A percentile compares a stretch with the other conserved stretches of the same genome.
These are phyloP conservation scores for Temnothorax ravouxi DNA, from an alignment of 2,888 invertebrate species.

Conservation along the genomic window DNA sequence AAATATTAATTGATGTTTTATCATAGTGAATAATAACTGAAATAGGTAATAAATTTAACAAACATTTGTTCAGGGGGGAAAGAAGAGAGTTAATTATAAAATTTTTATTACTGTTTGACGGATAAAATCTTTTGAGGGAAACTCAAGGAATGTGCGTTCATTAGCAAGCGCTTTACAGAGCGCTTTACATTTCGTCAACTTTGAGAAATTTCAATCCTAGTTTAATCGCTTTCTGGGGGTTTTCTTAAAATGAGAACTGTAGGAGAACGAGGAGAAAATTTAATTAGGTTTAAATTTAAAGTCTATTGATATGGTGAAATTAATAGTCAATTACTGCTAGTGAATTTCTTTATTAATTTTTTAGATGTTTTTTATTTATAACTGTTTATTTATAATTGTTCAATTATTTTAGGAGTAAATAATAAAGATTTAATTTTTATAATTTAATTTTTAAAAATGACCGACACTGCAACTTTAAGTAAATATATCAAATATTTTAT, in stretches of 20 bases:
- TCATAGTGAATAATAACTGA: neutral
- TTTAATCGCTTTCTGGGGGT: slow-evolving; percentile 20
- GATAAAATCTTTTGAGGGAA: neutral
- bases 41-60: neutral
- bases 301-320: neutral
- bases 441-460: neutral
- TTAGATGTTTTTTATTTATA: neutral
- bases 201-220: slow-evolving; percentile 30
- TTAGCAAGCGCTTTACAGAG: slow-evolving; percentile 26
- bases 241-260: neutral
- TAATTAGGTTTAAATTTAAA: slow-evolving; percentile 3
- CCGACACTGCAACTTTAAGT: neutral
- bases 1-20: neutral
- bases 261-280: slow-evolving; percentile 5
- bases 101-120: neutral
- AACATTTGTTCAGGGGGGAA: neutral
- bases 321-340: neutral
- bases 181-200: slow-evolving; percentile 2
- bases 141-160: neutral
- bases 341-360: neutral
- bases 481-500: neutral
- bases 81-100: slow-evolving; percentile 4
- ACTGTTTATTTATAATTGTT: neutral
- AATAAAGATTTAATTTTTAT: neutral
- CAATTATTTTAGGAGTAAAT: neutral